These are phyloP conservation scores for Dasysyrphus tricinctus DNA, from an alignment of 2,888 invertebrate species.

Conservation along the genomic window DNA sequence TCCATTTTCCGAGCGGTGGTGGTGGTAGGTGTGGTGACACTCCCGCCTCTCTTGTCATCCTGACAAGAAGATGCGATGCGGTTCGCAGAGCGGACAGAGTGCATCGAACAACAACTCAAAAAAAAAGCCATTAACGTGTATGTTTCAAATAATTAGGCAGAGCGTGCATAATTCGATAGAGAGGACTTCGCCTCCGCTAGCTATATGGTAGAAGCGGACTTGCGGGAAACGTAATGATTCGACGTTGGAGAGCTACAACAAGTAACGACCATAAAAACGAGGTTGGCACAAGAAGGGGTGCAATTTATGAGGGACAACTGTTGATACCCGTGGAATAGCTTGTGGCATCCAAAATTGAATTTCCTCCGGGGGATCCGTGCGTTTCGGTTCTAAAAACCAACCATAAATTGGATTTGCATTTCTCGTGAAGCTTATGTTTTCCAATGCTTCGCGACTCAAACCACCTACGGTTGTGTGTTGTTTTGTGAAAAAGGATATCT, in stretches of 20 bases:
- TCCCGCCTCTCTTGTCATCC: constrained; percentile 27
- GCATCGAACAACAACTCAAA: constrained; percentile 10
- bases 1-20: constrained; percentile 40
- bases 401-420: constrained; percentile 65
- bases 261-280: neutral
- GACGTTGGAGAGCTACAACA: neutral
- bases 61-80: constrained; percentile 42
- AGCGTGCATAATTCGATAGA: constrained; percentile 47
- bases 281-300: constrained; percentile 35
- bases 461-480: neutral
- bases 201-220: neutral
- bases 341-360: constrained; percentile 66
- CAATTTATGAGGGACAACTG: constrained; percentile 73
- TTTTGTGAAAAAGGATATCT: neutral
- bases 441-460: neutral
- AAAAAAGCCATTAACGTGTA: constrained; percentile 54
- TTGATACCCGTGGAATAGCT: constrained; percentile 62
- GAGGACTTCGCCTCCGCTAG: neutral
- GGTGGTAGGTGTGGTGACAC: constrained; percentile 34
- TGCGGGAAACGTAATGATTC: neutral
- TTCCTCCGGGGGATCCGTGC: constrained; percentile 50
- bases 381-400: constrained; percentile 31
- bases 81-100: constrained; percentile 39
- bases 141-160: constrained; percentile 58
- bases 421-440: neutral